These are phyloP conservation scores for Harpagoxenus sublaevis DNA, from an alignment of 2,888 invertebrate genomes.

Conservation along the genomic window DNA sequence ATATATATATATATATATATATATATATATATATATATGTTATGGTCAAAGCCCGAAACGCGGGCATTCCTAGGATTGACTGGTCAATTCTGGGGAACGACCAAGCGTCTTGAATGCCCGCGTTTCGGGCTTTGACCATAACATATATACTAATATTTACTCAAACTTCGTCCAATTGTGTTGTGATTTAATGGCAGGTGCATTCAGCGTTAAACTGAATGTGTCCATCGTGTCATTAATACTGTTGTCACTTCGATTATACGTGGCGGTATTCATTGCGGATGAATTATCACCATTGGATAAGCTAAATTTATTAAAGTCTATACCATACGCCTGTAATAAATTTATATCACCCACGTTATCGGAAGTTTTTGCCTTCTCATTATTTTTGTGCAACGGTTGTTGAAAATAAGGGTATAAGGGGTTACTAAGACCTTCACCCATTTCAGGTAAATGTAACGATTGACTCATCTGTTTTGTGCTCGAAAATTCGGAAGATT, in stretches of 20 bases:
- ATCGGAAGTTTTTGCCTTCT: slow-evolving; percentile 72
- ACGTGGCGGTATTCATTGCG: slow-evolving; percentile 70
- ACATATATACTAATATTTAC: slow-evolving; percentile 78
- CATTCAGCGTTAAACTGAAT: slow-evolving; percentile 81
- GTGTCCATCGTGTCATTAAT: slow-evolving; percentile 80
- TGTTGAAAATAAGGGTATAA: slow-evolving; percentile 87
- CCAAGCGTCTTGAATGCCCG: no score
- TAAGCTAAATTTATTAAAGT: slow-evolving; percentile 88
- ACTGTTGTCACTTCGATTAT: slow-evolving; percentile 75
- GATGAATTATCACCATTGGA: slow-evolving; percentile 80
- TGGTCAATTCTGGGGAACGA: no score
- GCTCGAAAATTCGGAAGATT: slow-evolving; percentile 82
- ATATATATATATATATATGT: not conserved
- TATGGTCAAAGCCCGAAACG: no score
- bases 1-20: no score
- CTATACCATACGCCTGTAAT: slow-evolving; percentile 91
- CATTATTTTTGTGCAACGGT: slow-evolving; percentile 81
- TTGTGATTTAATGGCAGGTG: slow-evolving; percentile 86
- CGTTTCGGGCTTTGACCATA: no score
- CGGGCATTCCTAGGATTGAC: no score
- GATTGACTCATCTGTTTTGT: slow-evolving; percentile 86
- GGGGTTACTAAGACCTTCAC: slow-evolving; percentile 86
- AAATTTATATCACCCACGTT: slow-evolving; percentile 89
- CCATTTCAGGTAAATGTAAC: slow-evolving; percentile 82
- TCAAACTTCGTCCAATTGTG: slow-evolving; percentile 89